Evolutionary conservation across 2,113 vertebrate species (phyloP).

Genomic region (Setophaga petechia): DNA sequence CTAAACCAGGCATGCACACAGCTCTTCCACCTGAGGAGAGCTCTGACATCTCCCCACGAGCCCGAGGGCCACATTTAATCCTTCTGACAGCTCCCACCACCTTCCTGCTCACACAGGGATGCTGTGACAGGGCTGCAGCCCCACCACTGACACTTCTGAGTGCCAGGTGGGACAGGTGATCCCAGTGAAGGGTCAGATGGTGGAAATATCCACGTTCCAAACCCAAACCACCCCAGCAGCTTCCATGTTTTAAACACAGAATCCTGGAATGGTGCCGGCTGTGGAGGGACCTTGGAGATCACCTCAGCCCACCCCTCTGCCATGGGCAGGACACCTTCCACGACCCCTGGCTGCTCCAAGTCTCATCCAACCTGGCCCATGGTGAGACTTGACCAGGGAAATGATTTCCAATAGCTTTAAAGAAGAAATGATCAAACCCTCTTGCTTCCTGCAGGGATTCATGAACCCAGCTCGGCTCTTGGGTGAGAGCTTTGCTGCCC

Average conservation of each 20-base stretch:
- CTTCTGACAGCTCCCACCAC: neutral
- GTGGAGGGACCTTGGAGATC: neutral
- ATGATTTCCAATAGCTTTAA: neutral
- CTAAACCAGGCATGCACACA: neutral
- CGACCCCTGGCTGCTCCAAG: neutral
- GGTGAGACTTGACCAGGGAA: neutral
- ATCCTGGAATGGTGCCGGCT: neutral
- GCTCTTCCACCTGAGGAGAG: neutral
- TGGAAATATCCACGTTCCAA: neutral
- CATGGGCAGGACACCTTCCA: neutral
- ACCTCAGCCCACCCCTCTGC: neutral
- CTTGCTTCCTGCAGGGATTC: neutral
- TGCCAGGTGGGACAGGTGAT: neutral
- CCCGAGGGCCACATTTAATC: neutral
- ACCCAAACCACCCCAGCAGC: neutral
- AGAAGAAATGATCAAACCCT: neutral
- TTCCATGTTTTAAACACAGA: neutral
- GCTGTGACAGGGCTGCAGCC: neutral
- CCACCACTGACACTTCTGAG: fast-evolving
- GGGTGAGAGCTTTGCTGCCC: no score
- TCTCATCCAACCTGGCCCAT: fast-evolving
- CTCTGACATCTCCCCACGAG: neutral
- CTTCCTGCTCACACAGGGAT: neutral
- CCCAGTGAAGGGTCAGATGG: fast-evolving
- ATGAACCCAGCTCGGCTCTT: neutral